A percentile compares a stretch with the other conserved stretches of the same genome.
phyloP scores from a whole-genome alignment of 2,797 vertebrate species.

The Gallinago nigripennis region DNA sequence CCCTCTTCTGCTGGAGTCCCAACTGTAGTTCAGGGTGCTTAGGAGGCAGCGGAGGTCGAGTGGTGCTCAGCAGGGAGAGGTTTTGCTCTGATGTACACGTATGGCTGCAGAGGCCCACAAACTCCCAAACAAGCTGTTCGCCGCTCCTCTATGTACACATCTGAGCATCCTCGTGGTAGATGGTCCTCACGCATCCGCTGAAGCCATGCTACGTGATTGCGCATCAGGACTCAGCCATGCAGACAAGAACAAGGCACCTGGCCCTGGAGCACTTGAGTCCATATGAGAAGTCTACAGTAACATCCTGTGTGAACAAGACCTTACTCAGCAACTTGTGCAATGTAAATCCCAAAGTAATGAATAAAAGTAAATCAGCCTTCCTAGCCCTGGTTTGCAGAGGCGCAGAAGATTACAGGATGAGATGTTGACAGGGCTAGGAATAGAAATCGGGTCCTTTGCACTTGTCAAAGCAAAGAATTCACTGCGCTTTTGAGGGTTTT shows the following conservation, averaged over 20 bases:
- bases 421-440: slow-evolving; percentile 13
- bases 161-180: not conserved
- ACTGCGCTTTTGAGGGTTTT: not conserved
- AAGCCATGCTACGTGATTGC: not conserved
- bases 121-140: not conserved
- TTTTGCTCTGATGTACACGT: accelerated
- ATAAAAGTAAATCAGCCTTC: slow-evolving; percentile 13
- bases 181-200: not conserved
- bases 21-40: not conserved
- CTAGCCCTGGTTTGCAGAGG: slow-evolving; percentile 10
- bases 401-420: not conserved
- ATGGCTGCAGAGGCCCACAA: not conserved
- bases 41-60: accelerated
- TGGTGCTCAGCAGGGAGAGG: not conserved
- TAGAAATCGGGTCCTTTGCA: slow-evolving; percentile 5
- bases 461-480: slow-evolving; percentile 4
- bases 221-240: not conserved
- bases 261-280: not conserved
- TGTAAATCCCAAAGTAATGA: not conserved
- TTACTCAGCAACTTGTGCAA: not conserved
- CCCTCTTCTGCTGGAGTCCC: not conserved
- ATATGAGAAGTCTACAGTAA: not conserved
- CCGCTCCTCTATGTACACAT: not conserved
- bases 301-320: not conserved
- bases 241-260: not conserved